Percentiles rank a stretch among this genome's conserved stretches.
Evolutionary conservation across 2,888 invertebrate genomes (phyloP).

Genomic region (Ctena decussata): DNA sequence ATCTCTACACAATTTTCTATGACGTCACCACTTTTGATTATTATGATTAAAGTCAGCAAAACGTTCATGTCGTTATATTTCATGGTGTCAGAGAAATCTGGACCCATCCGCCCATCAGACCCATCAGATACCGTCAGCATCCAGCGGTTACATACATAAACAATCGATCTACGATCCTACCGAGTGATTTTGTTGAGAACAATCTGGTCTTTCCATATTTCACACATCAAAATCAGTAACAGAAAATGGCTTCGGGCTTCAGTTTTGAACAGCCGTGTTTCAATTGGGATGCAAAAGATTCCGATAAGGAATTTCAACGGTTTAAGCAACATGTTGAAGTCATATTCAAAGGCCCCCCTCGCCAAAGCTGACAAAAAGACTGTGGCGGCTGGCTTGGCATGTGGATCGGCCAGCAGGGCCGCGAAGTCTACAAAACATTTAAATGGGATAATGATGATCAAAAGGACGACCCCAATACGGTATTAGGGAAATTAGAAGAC

Average conservation of each 20-base stretch:
- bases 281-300: conserved; percentile 25
- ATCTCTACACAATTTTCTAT: background rate
- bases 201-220: background rate
- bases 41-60: background rate
- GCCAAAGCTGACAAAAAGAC: conserved; percentile 12
- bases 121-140: background rate
- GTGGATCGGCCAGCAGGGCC: conserved; percentile 67
- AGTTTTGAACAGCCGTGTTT: conserved; percentile 29
- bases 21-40: background rate
- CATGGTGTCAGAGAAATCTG: conserved; percentile 1
- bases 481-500: conserved; percentile 52
- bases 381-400: conserved; percentile 43
- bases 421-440: conserved; percentile 66
- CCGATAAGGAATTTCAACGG: conserved; percentile 37
- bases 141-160: background rate
- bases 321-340: conserved; percentile 53
- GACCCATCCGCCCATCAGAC: background rate
- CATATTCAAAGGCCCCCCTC: conserved; percentile 37
- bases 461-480: conserved; percentile 41
- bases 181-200: background rate
- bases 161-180: background rate
- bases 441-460: conserved; percentile 44
- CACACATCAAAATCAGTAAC: background rate
- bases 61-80: background rate
- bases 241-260: conserved; percentile 15